Base-by-base conservation (phyloP, 2,888 invertebrate species). In the Rhaphigaster nebulosa region DNA sequence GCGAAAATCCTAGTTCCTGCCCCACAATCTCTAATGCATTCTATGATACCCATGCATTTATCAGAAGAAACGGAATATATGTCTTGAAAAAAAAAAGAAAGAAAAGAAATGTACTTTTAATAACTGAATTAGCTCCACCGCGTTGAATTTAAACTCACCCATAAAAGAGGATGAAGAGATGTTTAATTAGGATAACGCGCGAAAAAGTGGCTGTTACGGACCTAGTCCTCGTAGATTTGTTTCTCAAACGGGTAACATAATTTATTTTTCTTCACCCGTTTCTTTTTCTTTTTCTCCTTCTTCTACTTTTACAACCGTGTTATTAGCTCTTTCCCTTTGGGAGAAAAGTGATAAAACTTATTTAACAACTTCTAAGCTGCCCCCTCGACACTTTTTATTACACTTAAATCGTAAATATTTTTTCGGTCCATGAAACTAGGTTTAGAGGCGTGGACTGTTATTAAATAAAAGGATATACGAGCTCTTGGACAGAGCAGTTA, bases 281-380 rank as follows among this genome's bases (percentile, higher is more conserved):
- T 2, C 80, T 41, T 41, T 20, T 80, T 80, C 45, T 41, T 84
- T n/a, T 45, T 45, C 84, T 13, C 23, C n/a, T 84, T 41, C 26
- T 41, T 45, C n/a, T n/a, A 45, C 84, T 45, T 45, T 84, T 45
- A 84, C 45, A 84, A 84, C 84, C 84, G 45, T 84, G 45, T 84
- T 84, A 84, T 84, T 84, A 84, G 45, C 45, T 84, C 84, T 45
- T 4, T n/a, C 45, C n/a, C 15, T 84, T 84, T 84, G 84, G 84
- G 45, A 84, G 84, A 84, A 45, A 84, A 50, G 84, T 50, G 45
- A 50, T 84, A 84, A 84, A 84, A 84, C 80, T 45, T 41, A 84
- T 84, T 84, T 84, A 84, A 84, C 45, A 45, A 50, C 84, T 50
- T 45, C 45, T 13, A n/a, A 13, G n/a, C 41, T 6, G 12, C 10